Evolutionary conservation across 2,797 vertebrate genomes (phyloP), one percentile per base, ranked within the genome.

Genomic region (Sandelia bainsii): DNA sequence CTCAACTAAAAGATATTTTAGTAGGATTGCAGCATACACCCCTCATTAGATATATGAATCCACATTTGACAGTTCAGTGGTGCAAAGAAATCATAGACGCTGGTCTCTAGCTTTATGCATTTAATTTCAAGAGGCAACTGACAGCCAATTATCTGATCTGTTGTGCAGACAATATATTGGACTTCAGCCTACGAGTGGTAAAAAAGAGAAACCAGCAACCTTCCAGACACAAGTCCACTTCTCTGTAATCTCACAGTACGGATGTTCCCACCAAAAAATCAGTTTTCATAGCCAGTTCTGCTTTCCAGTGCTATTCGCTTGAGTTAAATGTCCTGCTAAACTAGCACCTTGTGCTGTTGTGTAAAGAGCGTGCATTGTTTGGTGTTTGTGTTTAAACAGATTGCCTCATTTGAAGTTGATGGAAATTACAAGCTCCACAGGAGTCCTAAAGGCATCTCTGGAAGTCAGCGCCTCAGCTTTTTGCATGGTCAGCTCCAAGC

Each of bases 301-400:
- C 42, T 46, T 59, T 67, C 12, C 10, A 16, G 69, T 12, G 32
- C 42, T 57, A 13, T 20, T 23, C 32, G 42, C 7, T 1, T 40
- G 11, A 46, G 67, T 50, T 37, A 54, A 45, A 56, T 48, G 17
- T 66, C 46, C 52, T 12, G 16, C 45, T 62, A 23, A 70, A 77
- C 52, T 58, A 22, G 19, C 6, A n/a, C 49, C 20, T 60, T 66
- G 32, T 20, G 12, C 17, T 57, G 19, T 49, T 56, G 48, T 50
- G 51, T 59, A 20, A 70, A 42, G 51, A 77, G 42, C 39, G n/a
- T 39, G 44, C 27, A 53, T 77, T 75, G 62, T 76, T 74, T 71
- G 80, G 72, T 57, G 59, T 58, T 79, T 70, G 59, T 68, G 27
- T 76, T 77, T 57, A 64, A 76, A 74, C 83, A 87, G 86, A 88